A percentile compares a stretch with the other conserved stretches of the same genome.
Evolutionary conservation across 2,888 invertebrate species (phyloP).

Genomic region (Neoaliturus tenellus): DNA sequence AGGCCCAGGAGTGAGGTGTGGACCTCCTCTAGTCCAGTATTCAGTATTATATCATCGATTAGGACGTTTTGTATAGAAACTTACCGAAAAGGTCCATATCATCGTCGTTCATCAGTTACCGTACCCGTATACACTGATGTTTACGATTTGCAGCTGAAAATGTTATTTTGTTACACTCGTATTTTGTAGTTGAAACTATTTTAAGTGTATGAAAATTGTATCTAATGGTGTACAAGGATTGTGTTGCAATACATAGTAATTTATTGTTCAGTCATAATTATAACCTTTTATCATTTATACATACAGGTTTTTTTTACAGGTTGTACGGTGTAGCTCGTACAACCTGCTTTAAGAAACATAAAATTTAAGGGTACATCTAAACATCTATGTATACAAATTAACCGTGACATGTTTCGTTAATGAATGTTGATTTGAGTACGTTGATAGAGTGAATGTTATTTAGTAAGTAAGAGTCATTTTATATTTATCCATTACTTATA

Average conservation of each 20-base stretch:
- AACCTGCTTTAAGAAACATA: no score
- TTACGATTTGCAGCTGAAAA: neutral
- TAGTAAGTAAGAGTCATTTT: slow-evolving; percentile 23
- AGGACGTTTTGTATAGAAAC: slow-evolving; percentile 14
- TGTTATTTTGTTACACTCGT: neutral
- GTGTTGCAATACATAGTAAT: no score
- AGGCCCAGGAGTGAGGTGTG: slow-evolving; percentile 56
- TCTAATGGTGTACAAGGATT: no score
- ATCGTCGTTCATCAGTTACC: neutral
- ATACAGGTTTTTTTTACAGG: no score
- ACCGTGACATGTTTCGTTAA: neutral
- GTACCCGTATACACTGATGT: neutral
- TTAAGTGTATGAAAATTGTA: no score
- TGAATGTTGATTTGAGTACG: neutral
- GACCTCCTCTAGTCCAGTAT: neutral
- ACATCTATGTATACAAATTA: neutral
- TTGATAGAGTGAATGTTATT: slow-evolving; percentile 20
- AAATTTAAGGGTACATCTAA: no score
- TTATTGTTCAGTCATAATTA: no score
- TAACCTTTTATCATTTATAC: no score
- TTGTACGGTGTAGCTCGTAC: no score
- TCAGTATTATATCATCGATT: slow-evolving; percentile 13
- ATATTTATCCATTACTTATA: neutral
- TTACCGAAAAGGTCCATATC: neutral
- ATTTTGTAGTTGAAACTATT: neutral